Evolutionary conservation across 2,888 invertebrate genomes (phyloP).

Genomic region (Arenicola marina): DNA sequence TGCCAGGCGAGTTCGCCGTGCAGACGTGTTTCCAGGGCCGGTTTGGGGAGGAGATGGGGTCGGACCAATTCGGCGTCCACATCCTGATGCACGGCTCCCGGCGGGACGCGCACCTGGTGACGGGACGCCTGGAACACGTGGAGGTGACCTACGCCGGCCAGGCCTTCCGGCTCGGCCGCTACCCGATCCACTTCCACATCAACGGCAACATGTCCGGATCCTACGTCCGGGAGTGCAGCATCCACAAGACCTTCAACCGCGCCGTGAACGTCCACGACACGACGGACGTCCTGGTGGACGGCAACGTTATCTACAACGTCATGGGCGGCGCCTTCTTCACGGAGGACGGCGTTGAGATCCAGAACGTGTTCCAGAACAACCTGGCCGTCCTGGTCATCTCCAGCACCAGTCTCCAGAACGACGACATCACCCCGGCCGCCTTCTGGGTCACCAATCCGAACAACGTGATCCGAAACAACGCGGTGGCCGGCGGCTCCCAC

Average conservation of each 20-base stretch:
- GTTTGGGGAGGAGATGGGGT: slow-evolving; percentile 55
- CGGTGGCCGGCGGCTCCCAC: slow-evolving; percentile 39
- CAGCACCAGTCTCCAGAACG: slow-evolving; percentile 36
- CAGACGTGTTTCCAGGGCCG: slow-evolving; percentile 58
- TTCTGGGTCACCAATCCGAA: slow-evolving; percentile 40
- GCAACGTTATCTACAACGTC: slow-evolving; percentile 35
- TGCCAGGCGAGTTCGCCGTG: slow-evolving; percentile 53
- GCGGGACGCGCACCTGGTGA: slow-evolving; percentile 10
- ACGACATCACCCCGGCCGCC: slow-evolving; percentile 40
- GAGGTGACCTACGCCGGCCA: slow-evolving; percentile 36
- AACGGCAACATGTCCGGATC: slow-evolving; percentile 34
- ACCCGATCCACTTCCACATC: slow-evolving; percentile 42
- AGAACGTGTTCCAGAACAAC: slow-evolving; percentile 34
- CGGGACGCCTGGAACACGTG: slow-evolving; percentile 20
- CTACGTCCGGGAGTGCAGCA: slow-evolving; percentile 33
- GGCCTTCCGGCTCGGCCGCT: slow-evolving; percentile 41
- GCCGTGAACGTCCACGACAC: slow-evolving; percentile 39
- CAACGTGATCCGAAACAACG: slow-evolving; percentile 34
- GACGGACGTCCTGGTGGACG: slow-evolving; percentile 19
- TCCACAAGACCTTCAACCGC: slow-evolving; percentile 36
- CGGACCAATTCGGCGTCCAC: slow-evolving; percentile 52
- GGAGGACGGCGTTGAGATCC: slow-evolving; percentile 38
- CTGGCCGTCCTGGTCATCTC: slow-evolving; percentile 29
- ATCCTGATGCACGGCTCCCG: slow-evolving; percentile 39
- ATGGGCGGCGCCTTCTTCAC: slow-evolving; percentile 41